Evolutionary conservation across 2,113 vertebrate species (phyloP).

Genomic region (Microtus ochrogaster): DNA sequence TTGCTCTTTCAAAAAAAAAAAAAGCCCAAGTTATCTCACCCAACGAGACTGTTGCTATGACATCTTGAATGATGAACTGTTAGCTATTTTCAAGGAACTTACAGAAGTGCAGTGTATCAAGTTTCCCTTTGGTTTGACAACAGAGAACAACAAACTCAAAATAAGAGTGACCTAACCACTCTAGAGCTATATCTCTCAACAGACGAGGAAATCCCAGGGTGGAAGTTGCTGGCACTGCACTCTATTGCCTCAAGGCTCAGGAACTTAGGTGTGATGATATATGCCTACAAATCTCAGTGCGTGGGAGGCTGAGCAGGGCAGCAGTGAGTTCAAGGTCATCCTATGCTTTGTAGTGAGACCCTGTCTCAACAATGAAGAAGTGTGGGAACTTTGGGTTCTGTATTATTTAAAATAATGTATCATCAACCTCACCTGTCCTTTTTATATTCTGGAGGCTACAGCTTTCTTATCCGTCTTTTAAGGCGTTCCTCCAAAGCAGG

Average conservation of each 20-base stretch:
- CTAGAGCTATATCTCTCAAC: not conserved
- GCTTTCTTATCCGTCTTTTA: not conserved
- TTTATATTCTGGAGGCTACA: not conserved
- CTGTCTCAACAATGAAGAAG: not conserved
- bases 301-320: not conserved
- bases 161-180: not conserved
- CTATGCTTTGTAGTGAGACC: not conserved
- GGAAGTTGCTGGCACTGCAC: not conserved
- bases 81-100: constrained; percentile 44
- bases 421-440: not conserved
- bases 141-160: constrained; percentile 19
- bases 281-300: not conserved
- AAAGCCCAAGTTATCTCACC: not conserved
- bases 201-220: not conserved
- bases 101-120: not conserved
- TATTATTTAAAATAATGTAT: not conserved
- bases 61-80: not conserved
- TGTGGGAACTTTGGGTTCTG: not conserved
- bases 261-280: not conserved
- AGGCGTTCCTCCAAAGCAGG: not conserved
- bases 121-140: constrained; percentile 10
- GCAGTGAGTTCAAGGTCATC: not conserved
- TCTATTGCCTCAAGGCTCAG: not conserved
- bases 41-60: not conserved
- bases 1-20: constrained; percentile 32